Base-by-base conservation (phyloP, 2,797 vertebrate species). In the Nasua narica region DNA sequence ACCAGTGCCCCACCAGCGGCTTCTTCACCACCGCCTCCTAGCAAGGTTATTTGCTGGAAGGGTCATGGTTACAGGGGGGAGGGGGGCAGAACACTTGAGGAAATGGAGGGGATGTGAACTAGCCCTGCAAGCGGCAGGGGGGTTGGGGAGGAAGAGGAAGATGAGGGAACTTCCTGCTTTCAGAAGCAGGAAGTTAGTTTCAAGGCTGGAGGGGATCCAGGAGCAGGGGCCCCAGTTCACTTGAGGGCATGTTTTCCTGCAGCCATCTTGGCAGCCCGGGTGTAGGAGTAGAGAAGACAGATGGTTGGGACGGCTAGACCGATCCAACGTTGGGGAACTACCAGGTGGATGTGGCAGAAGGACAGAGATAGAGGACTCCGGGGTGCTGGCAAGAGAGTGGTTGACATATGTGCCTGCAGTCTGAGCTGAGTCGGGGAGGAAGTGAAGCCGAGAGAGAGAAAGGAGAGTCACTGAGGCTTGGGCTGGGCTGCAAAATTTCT, bases 301-400 rank as follows among this genome's bases (percentile, higher is more conserved):
- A 96, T 95, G 96, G 96, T 40, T 58, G n/a, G 79, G 13, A 3
- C 5, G 13, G 32, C 58, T 90, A 79, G 15, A 40, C 23, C 16
- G 50, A 90, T 56, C 92, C 87, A 62, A 60, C 56, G 56, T 3
- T 50, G 52, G 65, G 52, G 69, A 40, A 29, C 29, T 56, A 60
- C 79, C 94, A 94, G 92, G 77, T 93, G 96, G 94, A 74, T 54
- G 62, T 54, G 69, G 81, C 90, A 90, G 92, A 95, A 97, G 94
- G 90, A 84, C 27, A 77, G 92, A 94, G 50, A 69, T 81, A 21
- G 70, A 95, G 52, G 56, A 81, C 56, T 10, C 88, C 5, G 32
- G 62, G 23, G 56, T 40, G 54, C 82, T 96, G 95, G 86, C 91
- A 78, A 62, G 88, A 76, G 27, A 74, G 25, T 1, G 43, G 65